Conservation (phyloP, 2,797 vertebrate genomes). For the Spheniscus humboldti region DNA sequence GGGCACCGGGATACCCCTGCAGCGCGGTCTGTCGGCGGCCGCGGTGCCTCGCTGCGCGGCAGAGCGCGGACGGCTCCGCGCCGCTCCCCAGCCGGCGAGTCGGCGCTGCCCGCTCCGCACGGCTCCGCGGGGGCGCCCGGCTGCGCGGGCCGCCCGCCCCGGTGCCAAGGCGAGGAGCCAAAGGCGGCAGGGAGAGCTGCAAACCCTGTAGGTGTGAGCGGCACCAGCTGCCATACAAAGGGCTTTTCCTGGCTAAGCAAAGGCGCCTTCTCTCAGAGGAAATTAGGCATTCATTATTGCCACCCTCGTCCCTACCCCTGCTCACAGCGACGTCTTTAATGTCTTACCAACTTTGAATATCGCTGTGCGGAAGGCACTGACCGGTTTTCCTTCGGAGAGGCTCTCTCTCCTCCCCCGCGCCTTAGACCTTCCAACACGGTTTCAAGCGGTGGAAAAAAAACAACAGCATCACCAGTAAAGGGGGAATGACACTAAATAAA, state of each 20-base stretch:
- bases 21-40: too few species aligned
- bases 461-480: not conserved
- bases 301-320: not conserved
- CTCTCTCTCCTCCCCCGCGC: not conserved
- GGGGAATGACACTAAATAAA: not conserved
- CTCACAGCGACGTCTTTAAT: not conserved
- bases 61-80: too few species aligned
- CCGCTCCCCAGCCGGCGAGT: not conserved
- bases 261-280: not conserved
- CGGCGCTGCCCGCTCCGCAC: not conserved
- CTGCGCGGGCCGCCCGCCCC: not conserved
- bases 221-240: not conserved
- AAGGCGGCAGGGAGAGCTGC: too few species aligned
- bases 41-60: not conserved
- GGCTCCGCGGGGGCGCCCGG: not conserved
- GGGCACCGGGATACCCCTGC: rapidly evolving
- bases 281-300: not conserved
- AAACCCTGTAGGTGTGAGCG: not conserved
- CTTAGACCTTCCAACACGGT: not conserved
- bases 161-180: too few species aligned
- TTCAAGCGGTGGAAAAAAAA: not conserved
- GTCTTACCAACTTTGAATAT: not conserved
- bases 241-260: not conserved
- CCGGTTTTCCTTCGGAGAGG: not conserved
- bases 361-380: not conserved